These are phyloP conservation scores for Pristionchus arcanus DNA, from an alignment of 2,888 invertebrate species.

Conservation along the genomic window DNA sequence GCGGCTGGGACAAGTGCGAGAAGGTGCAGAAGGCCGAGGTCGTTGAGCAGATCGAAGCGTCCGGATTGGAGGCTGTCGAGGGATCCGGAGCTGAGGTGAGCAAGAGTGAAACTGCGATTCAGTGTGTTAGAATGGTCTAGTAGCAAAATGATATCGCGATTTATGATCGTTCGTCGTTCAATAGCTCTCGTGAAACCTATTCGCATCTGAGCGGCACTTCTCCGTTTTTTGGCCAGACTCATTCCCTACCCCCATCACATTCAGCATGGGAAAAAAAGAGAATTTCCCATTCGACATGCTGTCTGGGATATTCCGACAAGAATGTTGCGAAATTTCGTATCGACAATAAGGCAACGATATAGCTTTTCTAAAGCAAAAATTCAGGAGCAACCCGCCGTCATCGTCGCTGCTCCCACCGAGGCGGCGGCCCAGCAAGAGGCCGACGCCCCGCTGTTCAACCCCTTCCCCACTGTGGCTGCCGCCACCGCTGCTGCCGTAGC, in stretches of 20 bases:
- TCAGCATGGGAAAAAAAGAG: no score
- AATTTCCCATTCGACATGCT: no score
- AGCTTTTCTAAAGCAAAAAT: not conserved
- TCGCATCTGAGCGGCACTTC: no score
- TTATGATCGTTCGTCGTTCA: no score
- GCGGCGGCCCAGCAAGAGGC: conserved; percentile 49
- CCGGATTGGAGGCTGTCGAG: conserved; percentile 52
- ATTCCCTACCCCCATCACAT: no score
- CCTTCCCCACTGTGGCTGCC: conserved; percentile 15
- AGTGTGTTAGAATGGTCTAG: no score
- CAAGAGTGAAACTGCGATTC: not conserved
- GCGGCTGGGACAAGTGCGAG: conserved; percentile 31
- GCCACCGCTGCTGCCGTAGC: not conserved
- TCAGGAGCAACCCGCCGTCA: not conserved
- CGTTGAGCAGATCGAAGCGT: conserved; percentile 51
- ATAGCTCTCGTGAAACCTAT: not conserved
- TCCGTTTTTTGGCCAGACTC: no score
- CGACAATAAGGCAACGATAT: no score
- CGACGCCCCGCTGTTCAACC: conserved; percentile 46
- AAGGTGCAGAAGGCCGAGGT: conserved; percentile 47
- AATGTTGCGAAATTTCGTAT: no score
- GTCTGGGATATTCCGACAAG: no score
- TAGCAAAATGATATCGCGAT: no score
- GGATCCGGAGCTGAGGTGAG: conserved; percentile 53
- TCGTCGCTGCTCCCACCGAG: conserved; percentile 2